These are phyloP conservation scores for Xyrauchen texanus DNA, from an alignment of 2,113 vertebrate genomes.

Conservation along the genomic window DNA sequence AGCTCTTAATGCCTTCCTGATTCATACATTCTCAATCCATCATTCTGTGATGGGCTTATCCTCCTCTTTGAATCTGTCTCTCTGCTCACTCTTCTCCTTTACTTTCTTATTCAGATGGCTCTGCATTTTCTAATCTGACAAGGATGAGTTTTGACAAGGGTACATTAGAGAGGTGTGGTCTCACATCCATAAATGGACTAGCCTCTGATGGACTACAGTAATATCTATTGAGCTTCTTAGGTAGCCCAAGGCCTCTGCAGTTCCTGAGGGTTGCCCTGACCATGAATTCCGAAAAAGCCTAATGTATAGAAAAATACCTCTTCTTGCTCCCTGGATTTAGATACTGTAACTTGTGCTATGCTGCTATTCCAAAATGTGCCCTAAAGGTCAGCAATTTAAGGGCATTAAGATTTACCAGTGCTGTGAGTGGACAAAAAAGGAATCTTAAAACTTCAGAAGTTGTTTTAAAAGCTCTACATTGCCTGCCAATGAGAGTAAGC, in stretches of 20 bases:
- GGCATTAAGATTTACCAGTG: constrained; percentile 18
- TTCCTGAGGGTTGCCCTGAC: constrained; percentile 8
- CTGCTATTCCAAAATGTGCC: background rate
- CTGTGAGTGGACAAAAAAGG: constrained; percentile 11
- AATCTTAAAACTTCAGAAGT: no score
- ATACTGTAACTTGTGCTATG: constrained; percentile 9
- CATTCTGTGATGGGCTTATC: background rate
- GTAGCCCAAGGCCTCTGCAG: background rate
- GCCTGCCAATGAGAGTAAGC: constrained; percentile 5
- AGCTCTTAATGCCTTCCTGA: constrained; percentile 2
- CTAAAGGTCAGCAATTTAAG: constrained; percentile 18
- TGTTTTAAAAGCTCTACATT: no score
- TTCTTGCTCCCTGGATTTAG: constrained; percentile 14
- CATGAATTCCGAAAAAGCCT: constrained; percentile 46
- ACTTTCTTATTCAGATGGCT: background rate
- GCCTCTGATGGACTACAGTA: background rate
- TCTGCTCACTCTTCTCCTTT: background rate
- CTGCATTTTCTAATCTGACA: background rate
- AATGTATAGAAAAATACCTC: constrained; percentile 15
- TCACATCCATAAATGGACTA: background rate
- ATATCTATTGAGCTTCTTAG: background rate
- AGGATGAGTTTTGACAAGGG: background rate
- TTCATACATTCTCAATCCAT: constrained; percentile 8
- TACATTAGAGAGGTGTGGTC: constrained; percentile 2
- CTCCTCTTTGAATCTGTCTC: background rate